phyloP scores from a whole-genome alignment of 2,888 invertebrate species.

The Microplitis manilae region DNA sequence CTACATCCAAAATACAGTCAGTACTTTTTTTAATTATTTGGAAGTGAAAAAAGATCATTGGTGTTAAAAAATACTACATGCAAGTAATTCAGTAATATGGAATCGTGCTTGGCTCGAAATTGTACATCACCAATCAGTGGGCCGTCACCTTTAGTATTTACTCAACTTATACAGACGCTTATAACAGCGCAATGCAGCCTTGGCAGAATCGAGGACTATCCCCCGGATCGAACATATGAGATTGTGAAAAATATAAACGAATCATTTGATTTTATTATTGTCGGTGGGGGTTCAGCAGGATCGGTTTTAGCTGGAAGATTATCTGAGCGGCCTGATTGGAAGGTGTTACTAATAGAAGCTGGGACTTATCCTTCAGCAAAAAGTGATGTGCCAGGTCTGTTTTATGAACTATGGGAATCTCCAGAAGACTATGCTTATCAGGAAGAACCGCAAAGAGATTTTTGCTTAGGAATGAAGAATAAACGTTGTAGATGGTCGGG shows the following conservation, averaged over 20 bases:
- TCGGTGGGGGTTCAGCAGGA: constrained; percentile 74
- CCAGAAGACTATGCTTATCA: constrained; percentile 72
- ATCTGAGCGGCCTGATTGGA: constrained; percentile 71
- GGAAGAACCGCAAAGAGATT: constrained; percentile 70
- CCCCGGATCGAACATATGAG: constrained; percentile 73
- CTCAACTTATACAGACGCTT: constrained; percentile 76
- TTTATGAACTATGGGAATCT: constrained; percentile 60
- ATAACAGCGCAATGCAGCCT: constrained; percentile 77
- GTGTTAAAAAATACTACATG: too few relatives aligned
- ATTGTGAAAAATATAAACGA: constrained; percentile 58
- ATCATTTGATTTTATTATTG: constrained; percentile 65
- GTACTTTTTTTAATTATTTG: too few relatives aligned
- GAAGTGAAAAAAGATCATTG: too few relatives aligned
- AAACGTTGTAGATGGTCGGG: constrained; percentile 74
- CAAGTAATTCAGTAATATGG: constrained; percentile 49
- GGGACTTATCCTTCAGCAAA: constrained; percentile 72
- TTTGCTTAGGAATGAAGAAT: constrained; percentile 66
- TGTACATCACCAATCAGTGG: constrained; percentile 58
- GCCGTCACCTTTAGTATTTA: constrained; percentile 73
- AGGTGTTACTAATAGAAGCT: constrained; percentile 74
- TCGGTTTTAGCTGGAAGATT: constrained; percentile 73
- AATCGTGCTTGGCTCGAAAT: constrained; percentile 54
- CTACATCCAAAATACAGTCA: too few relatives aligned
- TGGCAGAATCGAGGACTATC: constrained; percentile 75
- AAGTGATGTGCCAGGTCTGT: constrained; percentile 71